Evolutionary conservation across 2,113 vertebrate genomes (phyloP), one percentile per base, ranked within the genome.

Genomic region (Maccullochella peelii): DNA sequence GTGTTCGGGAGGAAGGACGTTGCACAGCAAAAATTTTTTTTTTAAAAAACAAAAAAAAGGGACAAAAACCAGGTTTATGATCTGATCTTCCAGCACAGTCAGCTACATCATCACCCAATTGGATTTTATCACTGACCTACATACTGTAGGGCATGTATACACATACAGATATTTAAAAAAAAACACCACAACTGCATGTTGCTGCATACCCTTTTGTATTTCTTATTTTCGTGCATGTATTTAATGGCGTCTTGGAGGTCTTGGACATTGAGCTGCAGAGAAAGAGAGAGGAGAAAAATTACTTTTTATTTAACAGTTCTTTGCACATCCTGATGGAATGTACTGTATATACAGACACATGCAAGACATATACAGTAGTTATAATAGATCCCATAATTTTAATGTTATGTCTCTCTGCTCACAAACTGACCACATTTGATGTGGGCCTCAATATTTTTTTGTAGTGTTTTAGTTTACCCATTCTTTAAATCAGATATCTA

Each of bases 211-310:
- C 92, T 95, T 76, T 93, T 95, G 93, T 98, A 99, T 87, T 93
- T 99, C 61, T 96, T 97, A 70, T 99, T 97, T 1, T 90, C 69
- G 30, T 95, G 91, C 98, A 99, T 99, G 91, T 97, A 97, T 25
- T 27, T 93, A 80, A 99, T 97, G 74, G 98, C 93, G 0, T 92
- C 79, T 67, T 96, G 97, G 84, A 99, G 92, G 80, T 99, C 97
- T 23, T 96, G 82, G 4, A 97, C 97, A 0, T 94, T 86, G 33
- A 99, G 97, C 98, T 99, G 84, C 84, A 79, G 93, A 94, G 76
- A 93, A 85, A 88, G n/a, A 77, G 6, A 40, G 9, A 38, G 5
- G 9, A 27, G 5, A 50, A n/a, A 55, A 50, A 21, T 21, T 20
- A 16, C n/a, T 2, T 73, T 49, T 10, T 8, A n/a, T 47, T 7